Conservation (phyloP, 2,797 vertebrate genomes). For the Squalus acanthias region DNA sequence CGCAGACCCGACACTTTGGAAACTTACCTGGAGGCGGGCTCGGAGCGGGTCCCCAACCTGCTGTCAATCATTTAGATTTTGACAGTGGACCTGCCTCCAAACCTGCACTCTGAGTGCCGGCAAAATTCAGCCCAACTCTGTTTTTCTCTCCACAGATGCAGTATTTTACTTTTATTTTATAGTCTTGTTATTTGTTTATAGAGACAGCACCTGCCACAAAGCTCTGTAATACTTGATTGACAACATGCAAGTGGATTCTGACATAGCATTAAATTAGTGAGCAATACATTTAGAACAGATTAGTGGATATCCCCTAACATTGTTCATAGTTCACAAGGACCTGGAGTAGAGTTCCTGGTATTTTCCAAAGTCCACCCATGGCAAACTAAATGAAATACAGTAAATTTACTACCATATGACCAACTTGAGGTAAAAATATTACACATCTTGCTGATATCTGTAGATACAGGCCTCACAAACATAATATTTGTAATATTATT, state of each 20-base stretch:
- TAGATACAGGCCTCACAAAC: background rate
- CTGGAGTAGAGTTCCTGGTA: background rate
- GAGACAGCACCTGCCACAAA: background rate
- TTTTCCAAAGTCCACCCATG: background rate
- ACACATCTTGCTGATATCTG: background rate
- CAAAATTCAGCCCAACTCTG: no score
- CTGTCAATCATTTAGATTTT: no score
- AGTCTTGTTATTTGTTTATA: background rate
- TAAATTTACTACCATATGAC: background rate
- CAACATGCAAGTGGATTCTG: background rate
- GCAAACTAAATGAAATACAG: background rate
- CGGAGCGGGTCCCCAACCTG: no score
- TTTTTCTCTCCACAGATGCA: no score
- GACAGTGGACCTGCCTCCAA: no score
- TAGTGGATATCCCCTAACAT: background rate
- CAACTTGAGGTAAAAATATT: background rate
- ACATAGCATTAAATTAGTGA: background rate
- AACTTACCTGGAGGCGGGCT: no score
- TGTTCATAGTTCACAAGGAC: background rate
- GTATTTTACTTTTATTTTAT: no score
- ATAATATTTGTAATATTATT: background rate
- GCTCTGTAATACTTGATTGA: background rate
- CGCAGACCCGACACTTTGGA: no score
- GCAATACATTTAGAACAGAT: background rate
- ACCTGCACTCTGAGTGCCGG: no score